These are phyloP conservation scores for Lepidurus apus DNA, from an alignment of 1,140 invertebrate species.

Conservation along the genomic window DNA sequence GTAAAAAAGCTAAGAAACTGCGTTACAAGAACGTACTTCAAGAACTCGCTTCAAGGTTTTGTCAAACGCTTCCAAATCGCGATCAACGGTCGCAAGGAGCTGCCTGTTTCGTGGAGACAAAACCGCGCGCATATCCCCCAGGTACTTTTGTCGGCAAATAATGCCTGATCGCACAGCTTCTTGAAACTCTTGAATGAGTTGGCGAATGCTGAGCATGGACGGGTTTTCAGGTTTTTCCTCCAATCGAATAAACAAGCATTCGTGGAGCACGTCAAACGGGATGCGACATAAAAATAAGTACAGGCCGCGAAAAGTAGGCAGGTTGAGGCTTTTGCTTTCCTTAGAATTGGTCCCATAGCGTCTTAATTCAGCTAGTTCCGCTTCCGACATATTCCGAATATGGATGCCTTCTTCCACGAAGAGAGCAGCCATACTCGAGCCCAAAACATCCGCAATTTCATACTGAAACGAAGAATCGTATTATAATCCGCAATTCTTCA, in stretches of 20 bases:
- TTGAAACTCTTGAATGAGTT: slow-evolving; percentile 73
- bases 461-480: neutral
- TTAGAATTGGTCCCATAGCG: slow-evolving; percentile 69
- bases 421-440: neutral
- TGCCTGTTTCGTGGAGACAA: slow-evolving; percentile 47
- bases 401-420: neutral
- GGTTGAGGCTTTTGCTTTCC: slow-evolving; percentile 64
- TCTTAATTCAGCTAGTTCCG: slow-evolving; percentile 46
- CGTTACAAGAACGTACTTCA: slow-evolving; percentile 46
- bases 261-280: slow-evolving; percentile 79
- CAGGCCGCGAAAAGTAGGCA: slow-evolving; percentile 71
- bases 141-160: slow-evolving; percentile 64
- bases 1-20: neutral
- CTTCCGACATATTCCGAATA: slow-evolving; percentile 42
- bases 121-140: slow-evolving; percentile 59
- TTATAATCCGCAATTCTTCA: too few species aligned
- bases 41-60: slow-evolving; percentile 66
- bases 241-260: slow-evolving; percentile 74
- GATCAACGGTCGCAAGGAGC: slow-evolving; percentile 49
- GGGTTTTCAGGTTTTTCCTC: slow-evolving; percentile 77
- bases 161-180: slow-evolving; percentile 75
- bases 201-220: slow-evolving; percentile 73
- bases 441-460: slow-evolving; percentile 15
- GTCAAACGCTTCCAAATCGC: slow-evolving; percentile 67
- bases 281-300: slow-evolving; percentile 79